Evolutionary conservation across 2,113 vertebrate genomes (phyloP), one percentile per base, ranked within the genome.

Genomic region (Dinomys branickii): DNA sequence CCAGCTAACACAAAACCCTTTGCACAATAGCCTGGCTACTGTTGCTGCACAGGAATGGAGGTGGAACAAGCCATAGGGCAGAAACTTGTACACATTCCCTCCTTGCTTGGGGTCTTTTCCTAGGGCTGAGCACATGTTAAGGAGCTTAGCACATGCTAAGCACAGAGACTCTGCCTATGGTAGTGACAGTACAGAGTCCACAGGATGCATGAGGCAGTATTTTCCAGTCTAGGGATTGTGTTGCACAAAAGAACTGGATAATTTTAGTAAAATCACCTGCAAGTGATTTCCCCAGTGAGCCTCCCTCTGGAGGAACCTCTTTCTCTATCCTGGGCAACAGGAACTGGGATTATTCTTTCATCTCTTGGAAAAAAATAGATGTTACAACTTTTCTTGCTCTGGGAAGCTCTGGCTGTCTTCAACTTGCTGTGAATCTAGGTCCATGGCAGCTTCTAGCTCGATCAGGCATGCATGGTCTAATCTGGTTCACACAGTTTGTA

Each of bases 221-320:
- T 85, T 94, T 88, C 50, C 73, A 56, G 67, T 33, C 85, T 47
- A 81, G 82, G 78, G 59, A 94, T 30, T 59, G 28, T 67, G 63
- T 14, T 75, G n/a, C 67, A 88, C 38, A 41, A 47, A 96, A 77
- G 54, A 41, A 47, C 30, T 22, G 28, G n/a, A 28, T 97, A 87
- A 95, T 90, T 96, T 97, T 97, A 96, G 81, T 61, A 94, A 90
- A 56, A 47, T 87, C 54, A 58, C 75, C 73, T 80, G 78, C 38
- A 50, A 67, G 58, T 59, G 44, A 93, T 93, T 91, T 91, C 87
- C 80, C 94, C 73, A 89, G 0, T 47, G 73, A 96, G 44, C 61
- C 3, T 2, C 44, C 58, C 65, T 89, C 81, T 24, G 17, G 44
- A 92, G 85, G 90, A 59, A 73, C 83, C 20, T 58, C 61, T 56